Evolutionary conservation across 2,888 invertebrate genomes (phyloP).

Genomic region (Dichetophora obliterata): DNA sequence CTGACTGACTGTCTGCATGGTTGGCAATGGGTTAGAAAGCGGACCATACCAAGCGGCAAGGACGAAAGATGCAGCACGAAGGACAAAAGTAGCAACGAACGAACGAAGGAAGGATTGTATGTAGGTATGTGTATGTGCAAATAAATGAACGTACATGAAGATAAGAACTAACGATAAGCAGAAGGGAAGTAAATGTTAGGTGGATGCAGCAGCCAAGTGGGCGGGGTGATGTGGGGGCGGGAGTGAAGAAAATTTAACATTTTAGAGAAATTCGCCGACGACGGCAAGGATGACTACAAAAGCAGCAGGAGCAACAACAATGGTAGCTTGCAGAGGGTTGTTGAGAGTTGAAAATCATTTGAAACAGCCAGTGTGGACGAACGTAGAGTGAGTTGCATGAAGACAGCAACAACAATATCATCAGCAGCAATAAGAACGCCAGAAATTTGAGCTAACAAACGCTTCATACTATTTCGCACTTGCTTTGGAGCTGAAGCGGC

Average conservation of each 20-base stretch:
- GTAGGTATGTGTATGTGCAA: conserved; percentile 7
- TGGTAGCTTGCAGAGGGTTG: conserved; percentile 39
- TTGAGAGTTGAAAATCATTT: conserved; percentile 13
- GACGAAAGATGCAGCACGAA: background rate
- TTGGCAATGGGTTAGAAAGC: conserved; percentile 18
- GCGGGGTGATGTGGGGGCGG: too few species aligned
- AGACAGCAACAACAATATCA: background rate
- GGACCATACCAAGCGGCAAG: background rate
- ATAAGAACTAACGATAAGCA: conserved; percentile 53
- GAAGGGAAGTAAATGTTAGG: background rate
- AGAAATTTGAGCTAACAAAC: conserved; percentile 9
- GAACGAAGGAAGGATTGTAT: conserved; percentile 12
- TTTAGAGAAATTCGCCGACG: conserved; percentile 57
- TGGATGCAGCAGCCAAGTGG: conserved; percentile 24
- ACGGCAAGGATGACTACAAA: conserved; percentile 23
- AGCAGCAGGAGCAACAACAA: conserved; percentile 18
- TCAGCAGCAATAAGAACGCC: conserved; percentile 2
- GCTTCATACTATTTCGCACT: conserved; percentile 35
- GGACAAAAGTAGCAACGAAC: background rate
- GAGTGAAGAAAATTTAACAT: conserved; percentile 59
- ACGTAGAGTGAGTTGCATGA: conserved; percentile 19
- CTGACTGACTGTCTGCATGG: background rate
- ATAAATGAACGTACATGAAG: conserved; percentile 56
- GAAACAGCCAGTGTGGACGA: background rate
- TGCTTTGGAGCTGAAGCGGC: conserved; percentile 5